Percentiles rank a stretch among this genome's conserved stretches.
Conservation (phyloP, 2,797 vertebrate species). For the Pterois miles region DNA sequence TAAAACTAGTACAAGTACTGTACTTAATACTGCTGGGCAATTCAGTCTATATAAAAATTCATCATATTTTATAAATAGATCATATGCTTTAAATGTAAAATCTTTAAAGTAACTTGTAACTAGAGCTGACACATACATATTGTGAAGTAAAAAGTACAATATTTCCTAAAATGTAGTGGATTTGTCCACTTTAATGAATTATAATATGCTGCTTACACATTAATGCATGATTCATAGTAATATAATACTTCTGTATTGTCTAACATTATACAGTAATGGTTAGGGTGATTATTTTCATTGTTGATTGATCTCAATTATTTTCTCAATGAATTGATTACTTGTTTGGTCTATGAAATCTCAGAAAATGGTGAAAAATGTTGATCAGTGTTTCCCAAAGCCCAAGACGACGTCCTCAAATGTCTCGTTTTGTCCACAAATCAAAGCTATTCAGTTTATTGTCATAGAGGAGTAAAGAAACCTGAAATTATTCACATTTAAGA, state of each 20-base stretch:
- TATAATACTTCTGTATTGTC: background rate
- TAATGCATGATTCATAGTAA: background rate
- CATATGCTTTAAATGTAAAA: background rate
- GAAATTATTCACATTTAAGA: no score
- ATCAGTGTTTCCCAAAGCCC: no score
- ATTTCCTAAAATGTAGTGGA: background rate
- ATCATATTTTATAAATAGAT: background rate
- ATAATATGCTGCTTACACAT: background rate
- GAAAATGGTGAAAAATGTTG: no score
- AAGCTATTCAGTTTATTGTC: no score
- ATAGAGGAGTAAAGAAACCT: no score
- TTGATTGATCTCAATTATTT: no score
- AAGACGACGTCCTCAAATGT: no score
- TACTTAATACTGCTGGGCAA: background rate
- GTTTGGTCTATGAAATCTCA: no score
- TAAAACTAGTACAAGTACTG: background rate
- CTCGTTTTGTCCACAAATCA: no score
- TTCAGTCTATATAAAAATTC: background rate
- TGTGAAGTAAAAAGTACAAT: background rate
- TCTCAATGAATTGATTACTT: no score
- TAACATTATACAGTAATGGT: background rate
- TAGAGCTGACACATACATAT: background rate
- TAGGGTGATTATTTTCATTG: no score
- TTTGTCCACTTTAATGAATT: background rate
- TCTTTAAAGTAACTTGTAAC: background rate